Conservation (phyloP, 2,888 invertebrate genomes). For the Hymenopus coronatus region DNA sequence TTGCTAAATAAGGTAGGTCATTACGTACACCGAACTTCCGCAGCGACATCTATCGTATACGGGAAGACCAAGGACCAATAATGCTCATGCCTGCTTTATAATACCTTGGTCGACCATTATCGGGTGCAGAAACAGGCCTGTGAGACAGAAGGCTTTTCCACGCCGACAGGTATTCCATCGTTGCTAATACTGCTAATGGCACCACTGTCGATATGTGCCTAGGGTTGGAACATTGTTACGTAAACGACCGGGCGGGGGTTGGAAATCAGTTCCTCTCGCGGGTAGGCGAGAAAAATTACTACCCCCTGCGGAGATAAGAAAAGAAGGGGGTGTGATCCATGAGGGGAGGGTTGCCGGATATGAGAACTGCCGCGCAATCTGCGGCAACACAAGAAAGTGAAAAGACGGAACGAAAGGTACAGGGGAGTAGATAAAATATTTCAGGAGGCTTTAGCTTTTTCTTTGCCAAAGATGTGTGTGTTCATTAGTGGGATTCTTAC, state of each 20-base stretch:
- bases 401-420: background rate
- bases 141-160: background rate
- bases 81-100: too few relatives aligned
- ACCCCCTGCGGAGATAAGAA: conserved; percentile 31
- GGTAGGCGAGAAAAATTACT: conserved; percentile 32
- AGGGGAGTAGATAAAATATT: background rate
- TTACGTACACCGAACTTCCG: too few relatives aligned
- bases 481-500: background rate
- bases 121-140: too few relatives aligned
- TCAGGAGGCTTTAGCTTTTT: background rate
- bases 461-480: background rate
- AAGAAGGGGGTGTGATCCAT: conserved; percentile 29
- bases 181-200: conserved; percentile 24
- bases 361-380: conserved; percentile 19
- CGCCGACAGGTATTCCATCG: background rate
- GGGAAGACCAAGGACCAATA: too few relatives aligned
- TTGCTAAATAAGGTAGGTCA: too few relatives aligned
- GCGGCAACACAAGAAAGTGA: conserved; percentile 16
- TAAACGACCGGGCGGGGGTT: conserved; percentile 33
- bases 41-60: too few relatives aligned
- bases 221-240: conserved; percentile 31
- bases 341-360: conserved; percentile 2
- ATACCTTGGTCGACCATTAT: too few relatives aligned
- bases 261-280: conserved; percentile 32
- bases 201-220: conserved; percentile 29